Evolutionary conservation across 1,140 invertebrate species (phyloP).

Genomic region (Matsumurasca onukii): DNA sequence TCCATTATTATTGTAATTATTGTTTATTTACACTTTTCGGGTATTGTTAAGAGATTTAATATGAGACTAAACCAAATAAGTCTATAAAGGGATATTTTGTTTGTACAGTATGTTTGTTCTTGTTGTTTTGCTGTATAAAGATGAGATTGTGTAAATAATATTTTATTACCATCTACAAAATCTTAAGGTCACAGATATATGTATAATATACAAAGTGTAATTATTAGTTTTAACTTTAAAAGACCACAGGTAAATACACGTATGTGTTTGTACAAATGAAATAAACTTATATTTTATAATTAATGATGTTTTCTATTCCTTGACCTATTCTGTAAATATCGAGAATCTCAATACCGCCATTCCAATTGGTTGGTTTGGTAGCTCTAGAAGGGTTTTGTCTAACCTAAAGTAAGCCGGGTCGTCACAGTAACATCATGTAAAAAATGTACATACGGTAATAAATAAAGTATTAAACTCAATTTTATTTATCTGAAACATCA

Average conservation of each 20-base stretch:
- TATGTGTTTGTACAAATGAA: conserved; percentile 22
- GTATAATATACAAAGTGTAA: conserved; percentile 24
- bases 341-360: too few relatives aligned
- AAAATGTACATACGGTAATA: too few relatives aligned
- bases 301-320: neutral
- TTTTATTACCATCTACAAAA: conserved; percentile 26
- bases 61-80: too few relatives aligned
- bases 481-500: too few relatives aligned
- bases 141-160: conserved; percentile 24
- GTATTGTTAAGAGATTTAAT: neutral
- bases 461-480: too few relatives aligned
- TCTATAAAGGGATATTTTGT: neutral
- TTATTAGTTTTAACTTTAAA: conserved; percentile 24
- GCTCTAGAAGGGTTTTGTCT: too few relatives aligned
- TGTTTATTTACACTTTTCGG: too few relatives aligned
- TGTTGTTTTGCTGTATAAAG: conserved; percentile 22
- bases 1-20: neutral
- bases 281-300: conserved; percentile 25
- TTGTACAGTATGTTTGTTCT: conserved; percentile 24
- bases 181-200: conserved; percentile 20
- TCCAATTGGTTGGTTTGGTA: too few relatives aligned
- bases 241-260: conserved; percentile 24
- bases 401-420: too few relatives aligned
- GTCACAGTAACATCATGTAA: too few relatives aligned
- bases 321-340: too few relatives aligned